Evolutionary conservation across 2,888 invertebrate species (phyloP), one percentile per base, ranked within the genome.

Genomic region (Halictus ligatus): DNA sequence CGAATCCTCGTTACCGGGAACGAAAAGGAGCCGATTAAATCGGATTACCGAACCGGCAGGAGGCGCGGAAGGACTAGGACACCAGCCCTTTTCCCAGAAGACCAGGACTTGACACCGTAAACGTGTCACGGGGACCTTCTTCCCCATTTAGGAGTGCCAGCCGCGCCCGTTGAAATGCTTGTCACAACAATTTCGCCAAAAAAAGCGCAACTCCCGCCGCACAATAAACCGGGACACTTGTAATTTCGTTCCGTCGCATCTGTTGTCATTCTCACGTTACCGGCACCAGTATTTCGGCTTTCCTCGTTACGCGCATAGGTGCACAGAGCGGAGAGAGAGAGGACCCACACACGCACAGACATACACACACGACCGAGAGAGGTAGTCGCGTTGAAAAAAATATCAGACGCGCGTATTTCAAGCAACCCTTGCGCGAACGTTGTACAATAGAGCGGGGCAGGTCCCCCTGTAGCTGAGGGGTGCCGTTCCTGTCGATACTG

Each of bases 261-360:
- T 94, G 94, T 93, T 93, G 94, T 93, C 92, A 93, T 94, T 94
- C 94, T 94, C 94, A 92, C 93, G 92, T 94, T 94, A 93, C 94
- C 89, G 78, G 10, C 90, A 74, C 83, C 83, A 81, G 80, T 77
- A 79, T 91, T 78, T 87, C 91, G 86, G 87, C 89, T 91, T 89
- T 89, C 89, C 85, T 82, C 89, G 81, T 83, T 80, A 46, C 73
- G 73, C 78, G 69, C 77, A 72, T 46, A 77, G 77, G 40, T 5
- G 79, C 75, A 54, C 64, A 82, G 75, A 50, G 50, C 29, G 40
- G 29, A 75, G 67, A 71, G 72, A 46, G 73, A 73, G 72, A 50
- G 50, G 35, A 40, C 75, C 25, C 13, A 40, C 64, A 50, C 69
- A 48, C 75, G 25, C 13, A 40, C 58, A 50, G 64, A 35, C 35